Conservation (phyloP, 2,113 vertebrate species). For the Strigops habroptila region DNA sequence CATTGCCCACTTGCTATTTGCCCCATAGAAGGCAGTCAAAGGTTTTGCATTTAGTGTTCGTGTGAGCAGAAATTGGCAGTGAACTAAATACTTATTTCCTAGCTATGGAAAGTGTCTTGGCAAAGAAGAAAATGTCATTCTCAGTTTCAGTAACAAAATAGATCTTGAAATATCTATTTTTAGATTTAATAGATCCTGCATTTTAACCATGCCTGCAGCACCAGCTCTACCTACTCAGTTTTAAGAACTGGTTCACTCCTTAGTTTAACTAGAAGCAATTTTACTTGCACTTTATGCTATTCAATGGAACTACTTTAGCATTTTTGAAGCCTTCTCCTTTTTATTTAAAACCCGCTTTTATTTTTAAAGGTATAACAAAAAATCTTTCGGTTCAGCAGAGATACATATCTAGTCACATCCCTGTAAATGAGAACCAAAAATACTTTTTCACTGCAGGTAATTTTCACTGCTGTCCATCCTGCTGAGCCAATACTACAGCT, state of each 20-base stretch:
- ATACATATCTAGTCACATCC: background rate
- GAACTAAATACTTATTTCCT: background rate
- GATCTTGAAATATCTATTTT: background rate
- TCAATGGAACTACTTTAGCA: background rate
- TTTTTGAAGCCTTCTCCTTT: background rate
- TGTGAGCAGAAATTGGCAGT: background rate
- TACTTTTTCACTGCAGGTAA: background rate
- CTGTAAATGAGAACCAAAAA: background rate
- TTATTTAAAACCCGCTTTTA: background rate
- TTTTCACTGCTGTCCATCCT: background rate
- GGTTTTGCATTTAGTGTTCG: background rate
- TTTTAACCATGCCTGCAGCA: background rate
- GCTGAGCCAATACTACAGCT: background rate
- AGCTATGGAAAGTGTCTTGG: background rate
- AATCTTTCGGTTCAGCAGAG: background rate
- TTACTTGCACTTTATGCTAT: background rate
- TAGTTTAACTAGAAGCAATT: background rate
- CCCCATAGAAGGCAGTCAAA: background rate
- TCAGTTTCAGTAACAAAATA: background rate
- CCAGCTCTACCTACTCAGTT: background rate
- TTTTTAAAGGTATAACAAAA: background rate
- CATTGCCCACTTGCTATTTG: background rate
- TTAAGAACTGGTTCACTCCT: background rate
- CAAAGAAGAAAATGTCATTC: background rate
- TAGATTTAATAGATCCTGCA: background rate